Base-by-base conservation (phyloP, 2,797 vertebrate genomes). In the Pseudochromis fuscus region DNA sequence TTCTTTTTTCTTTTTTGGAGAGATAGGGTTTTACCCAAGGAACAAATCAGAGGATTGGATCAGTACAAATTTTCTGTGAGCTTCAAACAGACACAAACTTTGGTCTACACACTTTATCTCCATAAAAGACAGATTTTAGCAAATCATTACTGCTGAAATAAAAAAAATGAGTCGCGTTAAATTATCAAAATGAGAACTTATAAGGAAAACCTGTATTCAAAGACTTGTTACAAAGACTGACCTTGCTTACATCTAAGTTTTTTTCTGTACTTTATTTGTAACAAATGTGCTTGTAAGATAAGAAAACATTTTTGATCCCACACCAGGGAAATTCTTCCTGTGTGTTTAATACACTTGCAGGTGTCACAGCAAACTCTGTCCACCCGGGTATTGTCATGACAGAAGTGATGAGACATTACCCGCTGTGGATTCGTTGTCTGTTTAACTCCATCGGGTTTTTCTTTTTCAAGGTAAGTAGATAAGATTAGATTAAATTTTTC, bases 321-420 rank as follows among this genome's bases (percentile, higher is more conserved):
- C n/a, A n/a, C n/a, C n/a, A n/a, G n/a, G n/a, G n/a, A n/a, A n/a
- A n/a, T n/a, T n/a, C n/a, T n/a, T n/a, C n/a, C n/a, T n/a, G n/a
- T 83, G 0, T 75, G n/a, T 60, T 44, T 27, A 0, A n/a, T 65
- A 23, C 59, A 0, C 30, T 3, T 28, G 1, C 21, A 98, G 96
- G 93, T n/a, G 95, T 97, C 84, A 94, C 93, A 0, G 94, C 85
- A 72, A 98, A 95, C 27, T 94, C 93, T 0, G 76, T 95, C 56
- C 94, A 94, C 58, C 96, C 97, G 0, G 96, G 97, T 0, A 0
- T 96, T 1, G 95, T 95, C 50, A 82, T 83, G 89, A 97, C 95
- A 0, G 63, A 83, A 1, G 94, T 97, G 75, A 82, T 96, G 93
- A 92, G 91, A 52, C 50, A 95, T 55, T 95, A 92, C 45, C 4